phyloP scores from a whole-genome alignment of 2,113 vertebrate species.

The Corythoichthys haematopterus region DNA sequence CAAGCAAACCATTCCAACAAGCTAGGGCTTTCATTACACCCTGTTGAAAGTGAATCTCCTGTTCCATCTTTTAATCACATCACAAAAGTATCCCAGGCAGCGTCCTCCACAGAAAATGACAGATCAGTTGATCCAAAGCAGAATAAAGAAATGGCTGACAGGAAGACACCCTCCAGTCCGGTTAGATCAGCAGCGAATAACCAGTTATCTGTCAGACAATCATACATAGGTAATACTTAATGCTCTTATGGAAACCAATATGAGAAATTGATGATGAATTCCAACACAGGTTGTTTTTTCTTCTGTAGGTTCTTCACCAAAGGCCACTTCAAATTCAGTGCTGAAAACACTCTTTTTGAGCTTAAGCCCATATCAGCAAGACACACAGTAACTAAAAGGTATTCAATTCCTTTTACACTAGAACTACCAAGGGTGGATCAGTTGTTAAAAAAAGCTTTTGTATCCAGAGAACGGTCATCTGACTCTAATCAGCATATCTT shows the following conservation, averaged over 20 bases:
- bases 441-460: too few species aligned
- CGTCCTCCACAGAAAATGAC: background rate
- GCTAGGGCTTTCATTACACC: background rate
- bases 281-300: background rate
- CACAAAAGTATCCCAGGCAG: background rate
- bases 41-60: background rate
- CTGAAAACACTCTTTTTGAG: constrained; percentile 79
- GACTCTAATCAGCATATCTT: too few species aligned
- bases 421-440: too few species aligned
- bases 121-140: background rate
- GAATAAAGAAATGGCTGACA: background rate
- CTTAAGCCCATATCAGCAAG: constrained; percentile 77
- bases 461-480: too few species aligned
- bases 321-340: constrained; percentile 56
- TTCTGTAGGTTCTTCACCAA: constrained; percentile 30
- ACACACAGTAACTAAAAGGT: constrained; percentile 52
- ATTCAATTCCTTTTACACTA: too few species aligned
- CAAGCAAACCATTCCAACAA: background rate
- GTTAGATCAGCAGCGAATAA: background rate
- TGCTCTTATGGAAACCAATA: too few species aligned
- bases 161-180: background rate
- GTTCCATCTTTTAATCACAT: background rate
- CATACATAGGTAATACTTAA: constrained; percentile 55
- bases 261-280: background rate
- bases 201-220: background rate